Evolutionary conservation across 2,888 invertebrate genomes (phyloP).

Genomic region (Scaptomyza tumidula): DNA sequence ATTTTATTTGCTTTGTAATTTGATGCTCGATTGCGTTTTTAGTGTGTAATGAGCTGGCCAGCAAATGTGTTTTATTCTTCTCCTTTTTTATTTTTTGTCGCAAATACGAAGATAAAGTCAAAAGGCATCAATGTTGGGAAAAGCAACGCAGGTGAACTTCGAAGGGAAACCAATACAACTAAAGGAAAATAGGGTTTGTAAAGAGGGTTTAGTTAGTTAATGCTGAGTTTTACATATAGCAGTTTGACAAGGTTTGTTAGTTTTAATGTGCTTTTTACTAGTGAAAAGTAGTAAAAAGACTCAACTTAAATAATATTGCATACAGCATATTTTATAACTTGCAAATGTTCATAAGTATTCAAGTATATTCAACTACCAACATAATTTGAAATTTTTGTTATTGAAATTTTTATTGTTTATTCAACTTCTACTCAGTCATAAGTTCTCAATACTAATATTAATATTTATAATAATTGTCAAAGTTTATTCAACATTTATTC

Average conservation of each 20-base stretch:
- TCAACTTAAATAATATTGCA: no score
- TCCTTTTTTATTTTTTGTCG: not conserved
- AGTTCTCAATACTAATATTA: no score
- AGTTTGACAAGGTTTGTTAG: conserved; percentile 8
- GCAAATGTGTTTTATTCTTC: conserved; percentile 64
- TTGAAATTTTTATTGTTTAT: no score
- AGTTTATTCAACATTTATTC: not conserved
- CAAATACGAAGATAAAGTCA: conserved; percentile 22
- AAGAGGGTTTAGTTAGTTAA: not conserved
- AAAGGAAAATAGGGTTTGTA: not conserved
- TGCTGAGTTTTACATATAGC: conserved; percentile 3
- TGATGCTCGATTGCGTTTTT: conserved; percentile 78
- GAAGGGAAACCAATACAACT: not conserved
- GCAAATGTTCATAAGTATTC: no score
- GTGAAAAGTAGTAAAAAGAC: no score
- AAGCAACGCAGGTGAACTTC: conserved; percentile 20
- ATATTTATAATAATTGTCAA: not conserved
- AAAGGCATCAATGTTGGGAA: conserved; percentile 6
- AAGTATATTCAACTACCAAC: no score
- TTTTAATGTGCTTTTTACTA: conserved; percentile 7
- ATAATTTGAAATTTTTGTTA: no score
- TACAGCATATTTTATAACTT: no score
- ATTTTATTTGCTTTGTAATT: conserved; percentile 79
- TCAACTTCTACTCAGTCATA: no score
- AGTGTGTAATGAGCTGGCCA: conserved; percentile 73